A percentile compares a stretch with the other conserved stretches of the same genome.
Evolutionary conservation across 2,888 invertebrate genomes (phyloP).

Genomic region (Rhopalosiphum nymphaeae): DNA sequence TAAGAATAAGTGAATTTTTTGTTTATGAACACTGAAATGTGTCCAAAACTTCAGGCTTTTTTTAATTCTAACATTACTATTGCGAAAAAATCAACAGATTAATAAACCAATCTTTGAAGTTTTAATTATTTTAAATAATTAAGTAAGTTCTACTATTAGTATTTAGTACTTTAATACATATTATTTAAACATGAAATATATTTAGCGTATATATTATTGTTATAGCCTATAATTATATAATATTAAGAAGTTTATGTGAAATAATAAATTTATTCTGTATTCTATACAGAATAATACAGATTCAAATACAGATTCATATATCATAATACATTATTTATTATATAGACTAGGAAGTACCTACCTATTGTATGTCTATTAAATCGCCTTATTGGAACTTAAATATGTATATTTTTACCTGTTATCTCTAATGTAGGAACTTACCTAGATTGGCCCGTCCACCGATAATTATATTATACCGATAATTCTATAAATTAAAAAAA

Average conservation of each 20-base stretch:
- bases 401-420: neutral
- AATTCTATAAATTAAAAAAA: constrained; percentile 8
- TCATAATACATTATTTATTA: neutral
- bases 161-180: neutral
- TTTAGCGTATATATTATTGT: neutral
- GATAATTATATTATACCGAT: too few relatives aligned
- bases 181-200: neutral
- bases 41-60: neutral
- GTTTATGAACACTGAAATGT: neutral
- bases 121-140: neutral
- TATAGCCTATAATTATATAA: neutral
- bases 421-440: constrained; percentile 4
- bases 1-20: neutral
- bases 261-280: neutral
- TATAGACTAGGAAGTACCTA: neutral
- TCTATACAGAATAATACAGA: neutral
- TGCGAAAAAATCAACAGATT: neutral
- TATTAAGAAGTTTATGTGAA: neutral
- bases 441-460: neutral
- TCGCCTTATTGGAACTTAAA: neutral
- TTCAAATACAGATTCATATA: too few relatives aligned
- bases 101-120: neutral
- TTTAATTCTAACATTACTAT: neutral
- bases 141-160: neutral
- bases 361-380: neutral